Evolutionary conservation across 2,113 vertebrate genomes (phyloP).

Genomic region (Coryphaenoides rupestris): DNA sequence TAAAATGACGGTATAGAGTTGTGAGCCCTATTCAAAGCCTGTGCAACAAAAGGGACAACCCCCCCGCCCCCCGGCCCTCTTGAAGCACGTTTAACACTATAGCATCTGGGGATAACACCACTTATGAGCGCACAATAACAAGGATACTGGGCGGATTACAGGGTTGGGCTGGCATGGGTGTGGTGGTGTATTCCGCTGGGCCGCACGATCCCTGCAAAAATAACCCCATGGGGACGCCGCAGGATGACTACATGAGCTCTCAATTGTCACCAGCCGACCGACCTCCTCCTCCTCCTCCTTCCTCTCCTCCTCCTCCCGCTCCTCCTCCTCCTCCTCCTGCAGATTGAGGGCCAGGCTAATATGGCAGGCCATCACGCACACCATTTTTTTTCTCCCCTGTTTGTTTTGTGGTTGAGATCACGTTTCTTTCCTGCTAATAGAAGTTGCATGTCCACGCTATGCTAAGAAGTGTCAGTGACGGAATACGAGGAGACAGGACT

Average conservation of each 20-base stretch:
- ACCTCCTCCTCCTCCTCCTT: neutral
- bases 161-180: constrained; percentile 48
- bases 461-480: neutral
- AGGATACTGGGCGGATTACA: constrained; percentile 44
- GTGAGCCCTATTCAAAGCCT: no score
- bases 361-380: no score
- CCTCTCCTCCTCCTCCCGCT: neutral
- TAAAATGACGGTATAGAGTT: no score
- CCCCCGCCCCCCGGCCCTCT: neutral
- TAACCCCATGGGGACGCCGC: constrained; percentile 17
- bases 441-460: neutral
- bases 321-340: neutral
- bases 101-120: constrained; percentile 50
- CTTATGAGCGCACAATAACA: constrained; percentile 60
- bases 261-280: constrained; percentile 11
- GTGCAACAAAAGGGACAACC: no score
- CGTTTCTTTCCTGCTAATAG: neutral
- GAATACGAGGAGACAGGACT: neutral
- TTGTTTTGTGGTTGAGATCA: neutral
- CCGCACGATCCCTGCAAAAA: constrained; percentile 37
- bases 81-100: constrained; percentile 43
- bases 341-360: no score
- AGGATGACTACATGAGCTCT: constrained; percentile 34
- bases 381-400: neutral
- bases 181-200: constrained; percentile 45